Evolutionary conservation across 1,140 invertebrate species (phyloP).

Genomic region (Hylaeus volcanicus): DNA sequence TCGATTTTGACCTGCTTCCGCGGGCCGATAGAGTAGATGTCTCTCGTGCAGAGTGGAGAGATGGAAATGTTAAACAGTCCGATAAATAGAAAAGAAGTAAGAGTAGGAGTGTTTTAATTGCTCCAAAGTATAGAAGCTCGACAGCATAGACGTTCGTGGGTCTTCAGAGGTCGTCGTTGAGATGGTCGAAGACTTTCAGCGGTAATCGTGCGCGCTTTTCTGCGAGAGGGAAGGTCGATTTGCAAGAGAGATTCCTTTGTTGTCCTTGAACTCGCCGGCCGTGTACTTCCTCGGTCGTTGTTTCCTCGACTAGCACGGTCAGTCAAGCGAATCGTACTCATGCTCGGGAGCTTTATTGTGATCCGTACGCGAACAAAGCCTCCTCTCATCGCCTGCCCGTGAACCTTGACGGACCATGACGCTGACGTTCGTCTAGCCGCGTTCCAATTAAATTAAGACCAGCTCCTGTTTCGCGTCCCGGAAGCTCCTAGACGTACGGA

Average conservation of each 20-base stretch:
- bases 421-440: not conserved
- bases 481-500: not conserved
- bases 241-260: conserved; percentile 34
- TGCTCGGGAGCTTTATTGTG: conserved; percentile 50
- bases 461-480: not conserved
- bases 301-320: conserved; percentile 45
- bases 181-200: not conserved
- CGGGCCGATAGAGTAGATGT: no score
- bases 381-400: conserved; percentile 22
- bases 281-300: conserved; percentile 50
- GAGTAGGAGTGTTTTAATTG: no score
- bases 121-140: not conserved
- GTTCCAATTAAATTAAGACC: conserved; percentile 27
- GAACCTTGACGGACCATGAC: conserved; percentile 35
- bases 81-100: no score
- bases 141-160: not conserved
- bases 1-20: no score
- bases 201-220: conserved; percentile 31
- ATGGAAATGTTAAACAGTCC: no score
- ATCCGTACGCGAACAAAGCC: conserved; percentile 47
- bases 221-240: conserved; percentile 20
- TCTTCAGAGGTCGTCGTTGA: no score
- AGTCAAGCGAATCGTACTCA: conserved; percentile 58
- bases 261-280: conserved; percentile 47
- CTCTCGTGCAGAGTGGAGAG: no score